These are phyloP conservation scores for Montipora foliosa DNA, from an alignment of 64 coral and sea anemone genomes.

Conservation along the genomic window DNA sequence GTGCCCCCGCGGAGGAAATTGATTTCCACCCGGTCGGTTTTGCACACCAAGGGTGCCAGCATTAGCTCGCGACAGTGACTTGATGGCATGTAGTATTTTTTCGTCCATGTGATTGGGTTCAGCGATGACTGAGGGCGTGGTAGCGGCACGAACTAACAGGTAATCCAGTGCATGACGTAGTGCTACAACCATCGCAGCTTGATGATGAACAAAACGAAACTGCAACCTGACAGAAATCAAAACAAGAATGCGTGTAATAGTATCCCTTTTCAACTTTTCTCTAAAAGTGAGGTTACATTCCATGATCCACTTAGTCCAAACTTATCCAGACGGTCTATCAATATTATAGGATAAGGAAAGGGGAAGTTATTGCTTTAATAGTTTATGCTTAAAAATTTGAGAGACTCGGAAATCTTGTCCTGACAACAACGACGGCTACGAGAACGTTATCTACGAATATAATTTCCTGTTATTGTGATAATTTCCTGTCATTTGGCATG, in stretches of 20 bases:
- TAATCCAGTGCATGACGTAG: conserved; percentile 92
- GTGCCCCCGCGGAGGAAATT: conserved; percentile 46
- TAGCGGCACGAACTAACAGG: conserved; percentile 43
- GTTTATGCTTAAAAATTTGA: too few species aligned
- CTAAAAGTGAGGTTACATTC: too few species aligned
- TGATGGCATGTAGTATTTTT: conserved; percentile 81
- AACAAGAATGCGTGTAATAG: not conserved
- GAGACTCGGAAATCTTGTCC: too few species aligned
- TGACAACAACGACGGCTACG: too few species aligned
- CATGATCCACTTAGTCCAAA: too few species aligned
- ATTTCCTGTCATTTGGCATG: too few species aligned
- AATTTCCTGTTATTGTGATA: too few species aligned
- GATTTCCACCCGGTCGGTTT: not conserved
- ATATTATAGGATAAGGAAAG: too few species aligned
- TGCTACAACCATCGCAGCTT: conserved; percentile 91
- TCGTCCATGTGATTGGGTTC: conserved; percentile 64
- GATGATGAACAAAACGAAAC: conserved; percentile 84
- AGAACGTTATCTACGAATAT: too few species aligned
- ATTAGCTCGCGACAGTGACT: conserved; percentile 86
- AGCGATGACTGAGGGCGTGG: too few species aligned
- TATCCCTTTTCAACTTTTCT: not conserved
- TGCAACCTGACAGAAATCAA: conserved; percentile 61
- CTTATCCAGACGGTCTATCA: too few species aligned
- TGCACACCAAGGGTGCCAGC: conserved; percentile 76
- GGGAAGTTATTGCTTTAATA: too few species aligned